Evolutionary conservation across 2,113 vertebrate species (phyloP), one percentile per base, ranked within the genome.

Genomic region (Xiphophorus couchianus): DNA sequence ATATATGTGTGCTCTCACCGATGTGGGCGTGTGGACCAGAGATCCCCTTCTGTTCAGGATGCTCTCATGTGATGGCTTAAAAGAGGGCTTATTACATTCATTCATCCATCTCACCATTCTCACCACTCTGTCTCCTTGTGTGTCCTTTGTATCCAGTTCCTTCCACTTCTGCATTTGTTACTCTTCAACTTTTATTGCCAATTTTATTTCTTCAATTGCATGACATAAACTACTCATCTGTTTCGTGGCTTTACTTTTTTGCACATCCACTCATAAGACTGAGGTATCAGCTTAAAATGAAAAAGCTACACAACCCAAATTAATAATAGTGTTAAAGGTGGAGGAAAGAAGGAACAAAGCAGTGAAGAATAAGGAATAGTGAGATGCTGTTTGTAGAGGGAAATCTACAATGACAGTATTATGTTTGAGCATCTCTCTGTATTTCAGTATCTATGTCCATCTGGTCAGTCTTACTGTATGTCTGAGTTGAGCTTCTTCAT

Each of bases 201-300:
- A 28, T 62, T 19, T 12, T 65, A 31, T 48, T 28, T 37, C 58
- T 25, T 6, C 11, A 51, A 58, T 73, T 73, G 30, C 66, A 12
- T 33, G 69, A 67, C 31, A 65, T 33, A 66, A 81, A 69, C 27
- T 30, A 48, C 44, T 31, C 71, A 60, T 78, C 37, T 58, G 2
- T 71, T 83, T 78, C 75, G 61, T 73, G 78, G 74, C 81, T 31
- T n/a, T 17, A 62, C 44, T 80, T 66, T 80, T 66, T 81, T 89
- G 73, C 67, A 31, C 86, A 80, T 64, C 68, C 71, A 71, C 76
- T 67, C 17, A 80, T 81, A 78, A 84, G 73, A 73, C 67, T 73
- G 71, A 60, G 73, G 71, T 88, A 76, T 84, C 65, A 0, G 83
- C 89, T 86, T 91, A 88, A 92, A 92, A 93, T 93, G 86, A 89